Base-by-base conservation (phyloP, 1,140 invertebrate species). In the Linepithema humile region DNA sequence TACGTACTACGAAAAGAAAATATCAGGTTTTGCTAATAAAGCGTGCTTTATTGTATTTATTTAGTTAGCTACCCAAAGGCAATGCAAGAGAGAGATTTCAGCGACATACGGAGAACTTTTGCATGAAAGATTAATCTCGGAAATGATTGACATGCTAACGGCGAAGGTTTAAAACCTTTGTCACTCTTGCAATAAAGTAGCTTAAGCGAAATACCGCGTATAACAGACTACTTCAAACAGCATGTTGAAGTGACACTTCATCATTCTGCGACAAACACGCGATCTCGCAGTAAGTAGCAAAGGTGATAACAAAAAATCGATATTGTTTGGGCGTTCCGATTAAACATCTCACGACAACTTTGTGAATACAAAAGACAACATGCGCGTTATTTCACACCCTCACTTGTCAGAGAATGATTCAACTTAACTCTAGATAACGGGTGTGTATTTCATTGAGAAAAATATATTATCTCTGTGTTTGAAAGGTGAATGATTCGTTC, bases 401-500 rank as follows among this genome's bases (percentile, higher is more conserved):
- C 32, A 15, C 10, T 9, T 3, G 12, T 10, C n/a, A 40, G 29
- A 65, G n/a, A 48, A 53, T 32, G 60, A 78, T 55, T 78, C 43
- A 1, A 32, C 12, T 70, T 64, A 53, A 45, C 40, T 55, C 57
- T 64, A 26, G 9, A 10, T n/a, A 38, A 20, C 17, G 32, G 6
- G 20, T 35, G 48, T 5, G 29, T 55, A 50, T 26, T 29, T 29
- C 12, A 10, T 12, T 4, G 23, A 4, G 5, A 32, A 2, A n/a
- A n/a, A n/a, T 43, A 35, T 12, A 20, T 50, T 35, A 45, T 45
- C 59, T 69, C 38, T 38, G 10, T 10, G 6, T 2, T 62, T 38
- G 26, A 48, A 77, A 20, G 20, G 64, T 62, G 82, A 78, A 83
- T 60, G 69, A 84, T 78, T 78, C 45, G 45, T 70, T 62, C 38